Conservation (phyloP, 2,888 invertebrate species). For the Andrena chrysosceles region DNA sequence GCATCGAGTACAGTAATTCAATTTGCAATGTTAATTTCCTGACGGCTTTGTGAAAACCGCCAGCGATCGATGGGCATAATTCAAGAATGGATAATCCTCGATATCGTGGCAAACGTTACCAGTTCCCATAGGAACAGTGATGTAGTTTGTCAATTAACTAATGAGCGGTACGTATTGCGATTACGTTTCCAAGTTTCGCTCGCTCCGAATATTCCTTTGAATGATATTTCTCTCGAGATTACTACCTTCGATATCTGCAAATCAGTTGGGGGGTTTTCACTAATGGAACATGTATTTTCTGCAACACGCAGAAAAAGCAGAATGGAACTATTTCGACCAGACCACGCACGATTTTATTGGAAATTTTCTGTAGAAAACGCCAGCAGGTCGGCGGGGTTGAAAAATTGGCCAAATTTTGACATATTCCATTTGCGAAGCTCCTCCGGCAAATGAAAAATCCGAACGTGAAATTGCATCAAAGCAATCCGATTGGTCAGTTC, state of each 20-base stretch:
- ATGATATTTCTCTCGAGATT: too few relatives aligned
- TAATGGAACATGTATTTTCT: background rate
- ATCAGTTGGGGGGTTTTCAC: background rate
- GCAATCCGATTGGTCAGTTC: background rate
- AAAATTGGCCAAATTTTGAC: background rate
- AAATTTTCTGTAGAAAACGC: background rate
- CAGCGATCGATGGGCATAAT: background rate
- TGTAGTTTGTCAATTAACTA: constrained; percentile 12
- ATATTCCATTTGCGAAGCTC: background rate
- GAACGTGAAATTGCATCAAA: background rate
- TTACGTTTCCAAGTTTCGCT: background rate
- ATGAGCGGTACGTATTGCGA: background rate
- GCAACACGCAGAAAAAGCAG: too few relatives aligned
- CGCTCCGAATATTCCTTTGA: background rate
- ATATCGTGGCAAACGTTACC: background rate
- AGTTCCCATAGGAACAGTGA: background rate
- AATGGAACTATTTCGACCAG: too few relatives aligned
- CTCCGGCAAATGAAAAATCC: background rate
- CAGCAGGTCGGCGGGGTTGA: background rate
- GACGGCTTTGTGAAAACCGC: background rate
- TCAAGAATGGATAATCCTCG: background rate
- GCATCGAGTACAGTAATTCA: constrained; percentile 1
- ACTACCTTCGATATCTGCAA: background rate
- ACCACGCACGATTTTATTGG: background rate
- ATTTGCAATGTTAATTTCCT: constrained; percentile 16